These are phyloP conservation scores for Rhyacichthys aspro DNA, from an alignment of 2,797 vertebrate species.

Conservation along the genomic window DNA sequence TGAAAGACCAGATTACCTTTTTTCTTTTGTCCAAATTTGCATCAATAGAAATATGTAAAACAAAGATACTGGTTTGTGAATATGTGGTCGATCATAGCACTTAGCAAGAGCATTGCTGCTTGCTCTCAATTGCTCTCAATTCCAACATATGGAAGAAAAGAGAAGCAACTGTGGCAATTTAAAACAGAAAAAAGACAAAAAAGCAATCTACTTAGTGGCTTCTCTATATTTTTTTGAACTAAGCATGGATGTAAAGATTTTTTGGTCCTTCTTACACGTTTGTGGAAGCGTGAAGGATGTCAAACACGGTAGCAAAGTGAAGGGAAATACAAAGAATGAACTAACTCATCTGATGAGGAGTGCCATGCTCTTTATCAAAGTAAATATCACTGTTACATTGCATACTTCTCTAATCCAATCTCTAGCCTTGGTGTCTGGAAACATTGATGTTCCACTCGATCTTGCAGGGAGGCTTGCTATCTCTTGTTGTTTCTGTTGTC, in stretches of 20 bases:
- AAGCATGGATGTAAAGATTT: slow-evolving; percentile 69
- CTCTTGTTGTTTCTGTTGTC: slow-evolving; percentile 26
- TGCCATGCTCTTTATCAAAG: slow-evolving; percentile 68
- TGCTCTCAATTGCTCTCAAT: slow-evolving; percentile 73
- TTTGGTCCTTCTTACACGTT: slow-evolving; percentile 64
- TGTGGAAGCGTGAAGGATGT: slow-evolving; percentile 73
- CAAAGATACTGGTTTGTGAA: slow-evolving; percentile 62
- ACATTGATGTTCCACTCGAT: slow-evolving; percentile 63
- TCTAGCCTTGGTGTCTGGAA: slow-evolving; percentile 76
- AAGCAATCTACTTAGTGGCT: slow-evolving; percentile 76
- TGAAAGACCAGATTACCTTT: slow-evolving; percentile 65
- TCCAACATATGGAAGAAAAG: slow-evolving; percentile 74
- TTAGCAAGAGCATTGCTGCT: slow-evolving; percentile 76
- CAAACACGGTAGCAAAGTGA: slow-evolving; percentile 81
- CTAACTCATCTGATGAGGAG: slow-evolving; percentile 52
- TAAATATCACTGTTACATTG: slow-evolving; percentile 82
- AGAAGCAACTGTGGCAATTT: slow-evolving; percentile 72
- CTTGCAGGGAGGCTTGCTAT: slow-evolving; percentile 63
- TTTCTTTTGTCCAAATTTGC: slow-evolving; percentile 49
- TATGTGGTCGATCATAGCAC: slow-evolving; percentile 80
- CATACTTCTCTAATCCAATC: slow-evolving; percentile 68
- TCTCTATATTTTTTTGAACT: slow-evolving; percentile 74
- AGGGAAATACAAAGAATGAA: slow-evolving; percentile 73
- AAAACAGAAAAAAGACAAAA: slow-evolving; percentile 63
- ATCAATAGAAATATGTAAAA: slow-evolving; percentile 57